Conservation (phyloP, 1,140 invertebrate genomes). For the Drosophila auraria region DNA sequence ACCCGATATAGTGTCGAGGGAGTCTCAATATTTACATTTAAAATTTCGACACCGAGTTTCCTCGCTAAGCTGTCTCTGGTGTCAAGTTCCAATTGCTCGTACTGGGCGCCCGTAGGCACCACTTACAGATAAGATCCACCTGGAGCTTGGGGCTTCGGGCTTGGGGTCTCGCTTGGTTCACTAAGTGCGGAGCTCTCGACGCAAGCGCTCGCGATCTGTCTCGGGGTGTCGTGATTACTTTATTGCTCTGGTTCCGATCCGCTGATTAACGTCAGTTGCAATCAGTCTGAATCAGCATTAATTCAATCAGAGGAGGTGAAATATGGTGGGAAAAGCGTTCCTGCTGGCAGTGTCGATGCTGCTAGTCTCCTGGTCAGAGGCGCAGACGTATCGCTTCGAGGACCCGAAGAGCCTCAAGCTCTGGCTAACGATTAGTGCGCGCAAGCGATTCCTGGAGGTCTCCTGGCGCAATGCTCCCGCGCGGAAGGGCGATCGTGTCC, state of each 20-base stretch:
- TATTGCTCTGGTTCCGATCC: slow-evolving; percentile 30
- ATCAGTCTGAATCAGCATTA: slow-evolving; percentile 64
- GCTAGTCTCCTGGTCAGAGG: slow-evolving; percentile 13
- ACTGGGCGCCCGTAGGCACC: slow-evolving; percentile 5
- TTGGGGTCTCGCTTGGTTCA: slow-evolving; percentile 20
- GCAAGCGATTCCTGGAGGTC: slow-evolving; percentile 73
- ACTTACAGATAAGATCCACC: slow-evolving; percentile 28
- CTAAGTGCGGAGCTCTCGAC: slow-evolving; percentile 17
- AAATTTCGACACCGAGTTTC: slow-evolving; percentile 32
- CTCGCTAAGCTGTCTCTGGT: slow-evolving; percentile 3
- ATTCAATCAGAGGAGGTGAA: slow-evolving; percentile 46
- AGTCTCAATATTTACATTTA: slow-evolving; percentile 16
- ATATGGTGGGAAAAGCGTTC: slow-evolving; percentile 39
- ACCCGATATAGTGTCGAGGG: slow-evolving; percentile 1
- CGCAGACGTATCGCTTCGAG: slow-evolving; percentile 12
- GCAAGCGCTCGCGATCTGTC: slow-evolving; percentile 42
- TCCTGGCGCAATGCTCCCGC: slow-evolving; percentile 79
- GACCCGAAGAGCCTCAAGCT: slow-evolving; percentile 41
- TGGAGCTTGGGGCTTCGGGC: slow-evolving; percentile 6
- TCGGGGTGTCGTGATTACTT: slow-evolving; percentile 25
- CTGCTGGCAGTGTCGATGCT: slow-evolving; percentile 26
- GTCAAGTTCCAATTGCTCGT: slow-evolving; percentile 40
- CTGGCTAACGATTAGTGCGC: slow-evolving; percentile 81
- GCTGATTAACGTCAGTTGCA: slow-evolving; percentile 63
- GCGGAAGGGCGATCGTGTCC: slow-evolving; percentile 54